phyloP scores from a whole-genome alignment of 1,140 invertebrate species.

The Euglossa dilemma region DNA sequence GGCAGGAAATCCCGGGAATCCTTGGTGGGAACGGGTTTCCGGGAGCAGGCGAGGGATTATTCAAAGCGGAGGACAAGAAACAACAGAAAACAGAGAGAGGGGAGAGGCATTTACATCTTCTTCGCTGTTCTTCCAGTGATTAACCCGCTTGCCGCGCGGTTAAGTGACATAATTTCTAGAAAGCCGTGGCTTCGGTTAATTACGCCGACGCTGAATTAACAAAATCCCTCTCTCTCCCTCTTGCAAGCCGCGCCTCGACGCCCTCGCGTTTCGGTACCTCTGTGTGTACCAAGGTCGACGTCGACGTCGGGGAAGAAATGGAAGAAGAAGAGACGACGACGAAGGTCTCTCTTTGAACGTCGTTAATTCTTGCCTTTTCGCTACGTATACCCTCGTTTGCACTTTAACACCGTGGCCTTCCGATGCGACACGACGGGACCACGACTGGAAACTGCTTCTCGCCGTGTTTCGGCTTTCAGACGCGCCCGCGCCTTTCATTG shows the following conservation, averaged over 20 bases:
- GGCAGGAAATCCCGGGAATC: neutral
- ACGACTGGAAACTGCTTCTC: conserved; percentile 37
- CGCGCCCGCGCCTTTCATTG: neutral
- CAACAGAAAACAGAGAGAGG: conserved; percentile 9
- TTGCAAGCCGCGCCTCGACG: neutral
- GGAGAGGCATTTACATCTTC: neutral
- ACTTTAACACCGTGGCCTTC: neutral
- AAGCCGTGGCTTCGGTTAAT: conserved; percentile 16
- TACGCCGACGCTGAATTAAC: conserved; percentile 18
- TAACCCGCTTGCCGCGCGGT: conserved; percentile 9
- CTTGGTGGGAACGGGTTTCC: neutral
- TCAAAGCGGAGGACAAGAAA: conserved; percentile 15
- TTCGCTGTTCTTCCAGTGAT: conserved; percentile 15
- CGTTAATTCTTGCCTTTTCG: conserved; percentile 5
- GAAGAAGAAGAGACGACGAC: too few relatives aligned
- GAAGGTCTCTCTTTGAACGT: conserved; percentile 7
- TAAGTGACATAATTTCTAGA: conserved; percentile 40
- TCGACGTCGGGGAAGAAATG: neutral
- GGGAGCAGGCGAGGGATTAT: neutral
- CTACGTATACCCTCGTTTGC: conserved; percentile 12
- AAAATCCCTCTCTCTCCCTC: neutral
- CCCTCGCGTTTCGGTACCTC: too few relatives aligned
- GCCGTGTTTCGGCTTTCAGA: conserved; percentile 2
- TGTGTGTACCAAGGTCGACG: neutral
- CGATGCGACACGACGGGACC: conserved; percentile 40